Base-by-base conservation (phyloP, 1,140 invertebrate species). In the Antheraea mylitta region DNA sequence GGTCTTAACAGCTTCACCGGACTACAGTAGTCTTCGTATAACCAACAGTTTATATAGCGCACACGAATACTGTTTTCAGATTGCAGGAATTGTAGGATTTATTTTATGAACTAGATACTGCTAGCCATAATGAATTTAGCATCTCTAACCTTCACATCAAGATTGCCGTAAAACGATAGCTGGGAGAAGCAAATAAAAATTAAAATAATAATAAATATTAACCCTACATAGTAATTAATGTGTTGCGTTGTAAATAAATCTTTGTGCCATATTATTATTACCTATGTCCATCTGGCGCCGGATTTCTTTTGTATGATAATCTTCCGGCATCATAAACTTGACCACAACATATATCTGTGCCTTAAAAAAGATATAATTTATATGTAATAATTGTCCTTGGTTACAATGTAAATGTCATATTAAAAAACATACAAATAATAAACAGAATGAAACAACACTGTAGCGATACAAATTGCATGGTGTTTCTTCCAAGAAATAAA, bases 281-380 rank as follows among this genome's bases (percentile, higher is more conserved):
- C 84, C 84, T 86, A 69, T 86, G 84, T n/a, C 80, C 79, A 71
- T 85, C 84, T 7, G 82, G 82, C 3, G 82, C 84, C 8, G 84
- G 82, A 66, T 82, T 77, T 30, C 36, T 66, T 38, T 66, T 66
- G 53, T 66, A 66, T 37, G 45, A 7, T 16, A 66, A 4, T 37
- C 37, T 59, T 18, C 11, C 36, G 4, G 8, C 7, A 11, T 36
- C 64, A 65, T 22, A 36, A 22, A 37, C 64, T 16, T 18, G 30
- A 30, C 30, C 53, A 18, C n/a, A 22, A 63, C 16, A 30, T 16
- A 10, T 37, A 67, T 18, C 19, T 59, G 58, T 19, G 18, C 30
- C 60, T 36, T 30, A 58, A 18, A 19, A 36, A 22, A 60, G 22
- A 2, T 30, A 68, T 61, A 37, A n/a, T 61, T 30, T 16, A 30